Conservation (phyloP, 2,797 vertebrate species). For the Emydoidea blandingii region DNA sequence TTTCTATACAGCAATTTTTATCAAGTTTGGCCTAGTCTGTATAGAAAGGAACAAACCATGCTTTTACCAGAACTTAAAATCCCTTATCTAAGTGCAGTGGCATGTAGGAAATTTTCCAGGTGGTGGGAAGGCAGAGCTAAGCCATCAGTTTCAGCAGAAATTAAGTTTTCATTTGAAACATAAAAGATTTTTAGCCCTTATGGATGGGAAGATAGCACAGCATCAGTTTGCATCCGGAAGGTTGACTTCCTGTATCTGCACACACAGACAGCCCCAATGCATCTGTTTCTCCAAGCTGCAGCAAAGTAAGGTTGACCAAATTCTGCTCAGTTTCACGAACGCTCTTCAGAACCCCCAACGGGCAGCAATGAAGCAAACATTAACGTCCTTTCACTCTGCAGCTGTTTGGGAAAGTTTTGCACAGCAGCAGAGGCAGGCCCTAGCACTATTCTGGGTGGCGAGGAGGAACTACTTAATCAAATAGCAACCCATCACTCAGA, state of each 20-base stretch:
- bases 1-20: neutral
- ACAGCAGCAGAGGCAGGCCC: neutral
- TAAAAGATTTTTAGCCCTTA: neutral
- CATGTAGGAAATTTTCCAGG: neutral
- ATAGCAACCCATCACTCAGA: neutral
- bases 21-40: neutral
- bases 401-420: neutral
- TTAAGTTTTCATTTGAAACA: neutral
- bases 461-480: neutral
- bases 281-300: neutral
- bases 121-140: neutral
- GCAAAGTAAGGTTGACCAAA: conserved; percentile 10
- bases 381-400: neutral
- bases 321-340: neutral
- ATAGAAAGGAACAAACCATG: neutral
- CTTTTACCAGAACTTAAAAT: neutral
- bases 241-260: neutral
- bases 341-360: neutral
- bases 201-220: neutral
- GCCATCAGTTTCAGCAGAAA: neutral
- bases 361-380: neutral
- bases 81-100: neutral
- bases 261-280: neutral
- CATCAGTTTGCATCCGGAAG: too few species aligned
- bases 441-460: neutral